Percentiles rank a stretch among this genome's conserved stretches.
These are phyloP conservation scores for Enteromius radiatus DNA, from an alignment of 2,797 vertebrate species.

Conservation along the genomic window DNA sequence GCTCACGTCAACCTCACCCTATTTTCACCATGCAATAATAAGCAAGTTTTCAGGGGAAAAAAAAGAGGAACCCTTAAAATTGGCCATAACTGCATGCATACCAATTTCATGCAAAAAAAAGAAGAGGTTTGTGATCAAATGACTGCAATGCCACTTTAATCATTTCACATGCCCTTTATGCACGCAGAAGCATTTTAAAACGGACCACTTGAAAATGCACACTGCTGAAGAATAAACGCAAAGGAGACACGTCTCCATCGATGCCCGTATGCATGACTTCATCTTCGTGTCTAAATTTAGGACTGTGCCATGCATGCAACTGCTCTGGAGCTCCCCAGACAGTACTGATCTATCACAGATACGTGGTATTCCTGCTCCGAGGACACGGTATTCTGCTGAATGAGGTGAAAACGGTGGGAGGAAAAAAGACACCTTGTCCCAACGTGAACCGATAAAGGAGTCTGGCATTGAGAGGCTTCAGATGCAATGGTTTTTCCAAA, in stretches of 20 bases:
- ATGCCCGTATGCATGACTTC: constrained; percentile 62
- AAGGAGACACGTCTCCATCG: constrained; percentile 41
- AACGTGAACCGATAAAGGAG: constrained; percentile 31
- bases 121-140: constrained; percentile 26
- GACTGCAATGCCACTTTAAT: constrained; percentile 26
- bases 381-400: constrained; percentile 7
- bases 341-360: background rate
- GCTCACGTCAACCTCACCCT: background rate
- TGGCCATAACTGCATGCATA: constrained; percentile 49
- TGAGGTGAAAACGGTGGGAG: background rate
- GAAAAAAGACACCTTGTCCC: background rate
- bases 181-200: constrained; percentile 18
- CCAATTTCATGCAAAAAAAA: constrained; percentile 27
- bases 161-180: constrained; percentile 29
- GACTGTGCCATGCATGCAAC: constrained; percentile 42
- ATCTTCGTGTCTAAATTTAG: constrained; percentile 59
- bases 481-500: constrained; percentile 2
- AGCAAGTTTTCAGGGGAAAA: background rate
- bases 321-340: constrained; percentile 35
- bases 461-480: constrained; percentile 5
- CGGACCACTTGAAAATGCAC: background rate
- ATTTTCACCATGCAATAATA: background rate
- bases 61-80: background rate
- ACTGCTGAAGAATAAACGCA: constrained; percentile 11
- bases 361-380: constrained; percentile 3